Evolutionary conservation across 2,113 vertebrate species (phyloP).

Genomic region (Argyrosomus japonicus): DNA sequence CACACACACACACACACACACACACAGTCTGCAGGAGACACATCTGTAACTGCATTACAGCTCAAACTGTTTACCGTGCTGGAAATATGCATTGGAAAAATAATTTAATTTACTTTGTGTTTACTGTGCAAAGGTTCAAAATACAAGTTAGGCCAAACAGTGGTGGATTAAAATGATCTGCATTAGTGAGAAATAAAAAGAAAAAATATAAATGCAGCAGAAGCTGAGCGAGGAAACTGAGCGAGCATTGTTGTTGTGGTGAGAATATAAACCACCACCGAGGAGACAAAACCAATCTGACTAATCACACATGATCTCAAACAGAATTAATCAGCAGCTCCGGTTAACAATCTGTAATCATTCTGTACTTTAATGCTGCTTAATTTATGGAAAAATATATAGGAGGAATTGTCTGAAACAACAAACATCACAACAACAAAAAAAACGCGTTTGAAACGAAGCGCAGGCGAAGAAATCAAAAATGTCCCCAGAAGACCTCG

Average conservation of each 20-base stretch:
- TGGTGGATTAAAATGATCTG: slow-evolving; percentile 44
- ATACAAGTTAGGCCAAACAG: slow-evolving; percentile 40
- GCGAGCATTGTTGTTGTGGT: slow-evolving; percentile 65
- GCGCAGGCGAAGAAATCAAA: slow-evolving; percentile 5
- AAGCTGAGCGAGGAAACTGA: slow-evolving; percentile 19
- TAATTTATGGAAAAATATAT: slow-evolving; percentile 47
- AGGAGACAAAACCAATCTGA: slow-evolving; percentile 69
- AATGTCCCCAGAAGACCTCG: slow-evolving; percentile 56
- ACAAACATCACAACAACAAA: slow-evolving; percentile 9
- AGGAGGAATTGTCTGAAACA: slow-evolving; percentile 31
- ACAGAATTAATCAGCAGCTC: slow-evolving; percentile 75
- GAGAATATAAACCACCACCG: slow-evolving; percentile 58
- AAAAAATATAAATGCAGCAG: slow-evolving; percentile 10
- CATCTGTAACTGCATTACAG: slow-evolving; percentile 58
- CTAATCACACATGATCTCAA: slow-evolving; percentile 73
- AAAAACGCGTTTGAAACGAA: slow-evolving; percentile 2
- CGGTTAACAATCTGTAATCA: slow-evolving; percentile 66
- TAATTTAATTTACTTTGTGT: slow-evolving; percentile 53
- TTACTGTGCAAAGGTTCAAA: slow-evolving; percentile 38
- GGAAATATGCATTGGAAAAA: slow-evolving; percentile 38
- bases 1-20: slow-evolving; percentile 42
- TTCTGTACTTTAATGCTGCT: slow-evolving; percentile 44
- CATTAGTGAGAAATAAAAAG: slow-evolving; percentile 13
- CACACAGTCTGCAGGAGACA: slow-evolving; percentile 38
- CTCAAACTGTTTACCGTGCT: slow-evolving; percentile 48